These are phyloP conservation scores for Oreochromis tanganicae DNA, from an alignment of 2,113 vertebrate genomes.

Conservation along the genomic window DNA sequence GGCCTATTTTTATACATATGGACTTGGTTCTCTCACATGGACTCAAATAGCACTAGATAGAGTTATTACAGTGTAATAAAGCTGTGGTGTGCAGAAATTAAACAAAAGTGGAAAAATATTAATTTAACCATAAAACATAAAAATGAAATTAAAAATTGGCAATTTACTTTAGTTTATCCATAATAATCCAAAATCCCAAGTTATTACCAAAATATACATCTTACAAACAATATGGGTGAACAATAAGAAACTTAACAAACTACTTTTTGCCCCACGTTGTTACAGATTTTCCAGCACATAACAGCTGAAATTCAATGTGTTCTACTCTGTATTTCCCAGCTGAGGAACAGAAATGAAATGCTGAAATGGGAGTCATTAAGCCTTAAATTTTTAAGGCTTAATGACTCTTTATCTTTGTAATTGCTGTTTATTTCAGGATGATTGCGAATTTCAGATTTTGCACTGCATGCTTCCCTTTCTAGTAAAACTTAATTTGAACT, in stretches of 20 bases:
- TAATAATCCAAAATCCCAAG: neutral
- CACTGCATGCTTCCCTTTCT: neutral
- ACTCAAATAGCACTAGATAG: neutral
- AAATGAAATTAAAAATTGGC: neutral
- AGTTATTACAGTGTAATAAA: neutral
- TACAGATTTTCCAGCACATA: neutral
- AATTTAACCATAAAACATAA: neutral
- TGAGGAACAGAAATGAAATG: neutral
- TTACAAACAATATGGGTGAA: neutral
- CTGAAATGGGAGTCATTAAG: neutral
- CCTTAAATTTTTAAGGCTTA: neutral
- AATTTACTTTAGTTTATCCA: neutral
- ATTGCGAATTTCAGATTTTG: neutral
- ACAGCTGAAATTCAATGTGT: neutral
- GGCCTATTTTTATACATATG: neutral
- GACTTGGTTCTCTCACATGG: neutral
- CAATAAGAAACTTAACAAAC: neutral
- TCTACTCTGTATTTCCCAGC: neutral
- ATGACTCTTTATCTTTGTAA: neutral
- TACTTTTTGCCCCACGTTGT: neutral
- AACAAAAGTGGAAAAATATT: neutral
- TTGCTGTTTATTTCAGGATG: neutral
- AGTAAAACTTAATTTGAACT: neutral
- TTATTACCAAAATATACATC: neutral
- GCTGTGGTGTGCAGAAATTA: neutral